Evolutionary conservation across 2,888 invertebrate species (phyloP), one percentile per base, ranked within the genome.

Genomic region (Allophyes oxyacanthae): DNA sequence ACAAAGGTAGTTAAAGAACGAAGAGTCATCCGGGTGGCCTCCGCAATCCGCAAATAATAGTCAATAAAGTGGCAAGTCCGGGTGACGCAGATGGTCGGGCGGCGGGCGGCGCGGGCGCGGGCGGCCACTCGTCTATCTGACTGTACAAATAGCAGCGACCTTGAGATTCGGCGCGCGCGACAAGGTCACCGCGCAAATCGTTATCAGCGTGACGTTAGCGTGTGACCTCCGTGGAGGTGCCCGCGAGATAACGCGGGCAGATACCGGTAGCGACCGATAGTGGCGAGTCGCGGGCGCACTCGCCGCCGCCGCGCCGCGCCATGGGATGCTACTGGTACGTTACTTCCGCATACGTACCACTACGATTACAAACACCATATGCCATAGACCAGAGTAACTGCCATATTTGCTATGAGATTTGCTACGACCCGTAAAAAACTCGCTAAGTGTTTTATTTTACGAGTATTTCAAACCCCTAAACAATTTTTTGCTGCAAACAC

Each of bases 141-240:
- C 89, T 89, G 88, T 92, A 89, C 93, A 92, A 93, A 94, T 92
- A 92, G 90, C 88, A 83, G 87, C 87, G 85, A 91, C 93, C 93
- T 94, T 93, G 93, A 87, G 84, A 89, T 94, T 94, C 88, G 91
- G 92, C 91, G 90, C 91, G 90, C 89, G 88, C 88, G 91, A 87
- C 93, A 94, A 93, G 93, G 93, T 92, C 93, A 92, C 83, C 88
- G 89, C 90, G 92, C 93, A 89, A 92, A 93, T 92, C 89, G 92
- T 94, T 94, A 94, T 94, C 94, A 93, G 84, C 78, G 87, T 92
- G 92, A 92, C 93, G 94, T 93, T 89, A 91, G 85, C 86, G 82
- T 77, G 82, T 87, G 91, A 94, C 93, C 93, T 93, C 90, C 91
- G 85, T 80, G 79, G 89, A 91, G 92, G 91, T 91, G 92, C 88